Evolutionary conservation across 2,113 vertebrate genomes (phyloP), one percentile per base, ranked within the genome.

Genomic region (Ptilorrhoa leucosticta): DNA sequence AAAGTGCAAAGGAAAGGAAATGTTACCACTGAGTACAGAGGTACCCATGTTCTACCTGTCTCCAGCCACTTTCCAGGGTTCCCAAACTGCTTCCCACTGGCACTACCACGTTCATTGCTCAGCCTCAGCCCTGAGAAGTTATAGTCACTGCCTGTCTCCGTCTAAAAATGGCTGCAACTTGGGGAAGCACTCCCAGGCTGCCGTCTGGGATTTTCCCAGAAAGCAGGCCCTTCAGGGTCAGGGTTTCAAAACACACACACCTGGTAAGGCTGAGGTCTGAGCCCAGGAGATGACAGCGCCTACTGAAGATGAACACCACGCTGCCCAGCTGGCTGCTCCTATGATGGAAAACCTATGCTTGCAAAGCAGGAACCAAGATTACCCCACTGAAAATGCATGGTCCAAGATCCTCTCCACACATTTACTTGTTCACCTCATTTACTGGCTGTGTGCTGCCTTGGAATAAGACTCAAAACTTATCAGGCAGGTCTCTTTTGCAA

Each of bases 151-250:
- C 3, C 16, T 26, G 27, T 14, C 20, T 64, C 48, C 2, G 2
- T 8, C 26, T 37, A 56, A 35, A 70, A 65, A n/a, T 13, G 22
- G 15, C 18, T 30, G 20, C 5, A 28, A 23, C 12, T 31, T 35
- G 8, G 8, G 8, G 35, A 93, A 60, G 37, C n/a, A 28, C 6
- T 9, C 20, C 20, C 16, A 73, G 19, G 45, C 35, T 63, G 39
- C 15, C 0, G 0, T 39, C 33, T 8, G 2, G 22, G 35, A 42
- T 58, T 51, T 18, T 51, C 24, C 48, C 26, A 40, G 47, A 72
- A 84, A 77, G 28, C 30, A 56, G 37, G 39, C 5, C 53, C 45
- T 78, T 72, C 31, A 14, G 24, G 7, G 11, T 21, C 2, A 2
- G 28, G 22, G 19, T 48, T 42, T 71, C 35, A 82, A 66, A 28